These are phyloP conservation scores for Drosophila vallismaia DNA, from an alignment of 2,888 invertebrate species.

Conservation along the genomic window DNA sequence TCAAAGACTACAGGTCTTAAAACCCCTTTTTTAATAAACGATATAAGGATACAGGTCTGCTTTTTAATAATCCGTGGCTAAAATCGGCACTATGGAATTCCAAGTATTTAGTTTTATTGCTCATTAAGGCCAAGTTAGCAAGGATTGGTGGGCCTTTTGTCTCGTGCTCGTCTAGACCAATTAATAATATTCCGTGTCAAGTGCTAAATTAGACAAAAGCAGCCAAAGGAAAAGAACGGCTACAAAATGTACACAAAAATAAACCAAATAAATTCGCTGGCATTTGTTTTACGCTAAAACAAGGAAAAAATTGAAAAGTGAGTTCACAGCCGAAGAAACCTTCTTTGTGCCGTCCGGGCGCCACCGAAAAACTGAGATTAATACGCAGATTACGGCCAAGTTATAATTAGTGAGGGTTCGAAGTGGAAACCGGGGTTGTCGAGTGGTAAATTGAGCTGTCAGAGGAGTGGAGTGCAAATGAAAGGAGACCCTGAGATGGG, in stretches of 20 bases:
- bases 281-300: slow-evolving; percentile 36
- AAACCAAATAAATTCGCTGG: slow-evolving; percentile 45
- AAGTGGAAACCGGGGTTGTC: slow-evolving; percentile 1
- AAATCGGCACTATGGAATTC: neutral
- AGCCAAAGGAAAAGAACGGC: slow-evolving; percentile 13
- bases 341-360: slow-evolving; percentile 23
- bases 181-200: slow-evolving; percentile 75
- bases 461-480: slow-evolving; percentile 43
- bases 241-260: slow-evolving; percentile 42
- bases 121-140: slow-evolving; percentile 19
- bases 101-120: slow-evolving; percentile 22
- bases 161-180: slow-evolving; percentile 67
- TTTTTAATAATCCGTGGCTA: neutral
- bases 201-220: slow-evolving; percentile 55
- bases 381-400: slow-evolving; percentile 63
- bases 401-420: slow-evolving; percentile 59
- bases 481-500: slow-evolving; percentile 51
- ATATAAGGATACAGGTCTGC: neutral
- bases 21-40: too few species aligned
- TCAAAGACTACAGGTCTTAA: neutral
- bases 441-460: slow-evolving; percentile 64
- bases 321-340: slow-evolving; percentile 9
- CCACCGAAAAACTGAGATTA: slow-evolving; percentile 55
- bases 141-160: slow-evolving; percentile 24
- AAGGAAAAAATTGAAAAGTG: slow-evolving; percentile 26